phyloP scores from a whole-genome alignment of 2,113 vertebrate species.

The Hassar affinis region DNA sequence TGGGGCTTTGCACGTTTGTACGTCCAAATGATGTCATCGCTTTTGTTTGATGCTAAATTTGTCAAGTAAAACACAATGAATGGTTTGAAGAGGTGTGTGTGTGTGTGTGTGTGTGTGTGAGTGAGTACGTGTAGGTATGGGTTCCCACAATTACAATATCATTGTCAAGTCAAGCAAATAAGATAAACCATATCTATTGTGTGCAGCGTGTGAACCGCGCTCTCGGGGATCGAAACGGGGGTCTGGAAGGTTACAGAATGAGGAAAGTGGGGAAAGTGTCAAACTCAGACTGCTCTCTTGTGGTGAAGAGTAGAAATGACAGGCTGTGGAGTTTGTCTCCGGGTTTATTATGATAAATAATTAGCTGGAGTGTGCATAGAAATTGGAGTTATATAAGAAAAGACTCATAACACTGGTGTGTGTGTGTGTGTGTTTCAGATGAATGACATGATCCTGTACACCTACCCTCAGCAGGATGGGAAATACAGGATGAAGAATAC shows the following conservation, averaged over 20 bases:
- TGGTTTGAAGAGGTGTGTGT: conserved; percentile 40
- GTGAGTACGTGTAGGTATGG: background rate
- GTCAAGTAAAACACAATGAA: conserved; percentile 48
- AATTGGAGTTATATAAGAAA: background rate
- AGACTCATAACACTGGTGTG: background rate
- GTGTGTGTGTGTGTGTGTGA: background rate
- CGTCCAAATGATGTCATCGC: conserved; percentile 52
- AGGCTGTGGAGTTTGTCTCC: background rate
- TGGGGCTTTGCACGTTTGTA: conserved; percentile 30
- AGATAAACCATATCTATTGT: conserved; percentile 41
- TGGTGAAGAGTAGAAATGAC: conserved; percentile 26
- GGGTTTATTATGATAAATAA: background rate
- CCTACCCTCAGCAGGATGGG: conserved; percentile 92
- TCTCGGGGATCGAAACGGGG: conserved; percentile 12
- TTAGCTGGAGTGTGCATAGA: background rate
- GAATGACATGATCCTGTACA: conserved; percentile 94
- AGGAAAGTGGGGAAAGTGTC: background rate
- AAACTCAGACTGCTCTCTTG: conserved; percentile 37
- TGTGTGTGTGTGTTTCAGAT: conserved; percentile 74
- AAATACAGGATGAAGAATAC: conserved; percentile 92
- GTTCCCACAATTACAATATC: conserved; percentile 37
- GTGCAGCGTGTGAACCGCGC: conserved; percentile 36
- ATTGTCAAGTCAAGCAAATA: conserved; percentile 34
- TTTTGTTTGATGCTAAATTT: conserved; percentile 55
- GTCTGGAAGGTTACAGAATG: background rate